Base-by-base conservation (phyloP, 2,888 invertebrate genomes). In the Heterodera filipjevi region DNA sequence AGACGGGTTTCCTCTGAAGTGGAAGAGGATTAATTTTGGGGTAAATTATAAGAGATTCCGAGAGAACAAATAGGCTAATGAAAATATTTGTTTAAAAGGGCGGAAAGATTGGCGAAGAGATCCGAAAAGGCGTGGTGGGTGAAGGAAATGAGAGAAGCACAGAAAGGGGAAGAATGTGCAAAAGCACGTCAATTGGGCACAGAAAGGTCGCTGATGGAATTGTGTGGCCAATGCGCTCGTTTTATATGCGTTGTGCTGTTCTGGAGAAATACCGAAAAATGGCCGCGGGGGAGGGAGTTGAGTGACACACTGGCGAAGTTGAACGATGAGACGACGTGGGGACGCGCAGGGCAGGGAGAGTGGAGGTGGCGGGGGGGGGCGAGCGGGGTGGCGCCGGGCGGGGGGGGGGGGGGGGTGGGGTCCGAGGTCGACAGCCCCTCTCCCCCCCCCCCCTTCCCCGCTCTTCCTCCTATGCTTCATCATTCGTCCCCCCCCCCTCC, bases 181-280 rank as follows among this genome's bases (percentile, higher is more conserved):
- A 27, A 49, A 19, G 49, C 10, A 22, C n/a, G 59, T 59, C 10
- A 27, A 27, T 59, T 39, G 6, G n/a, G 39, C 39, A 39, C 6
- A 59, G 59, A 59, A 59, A 27, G 59, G 27, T 59, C 59, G 59
- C 59, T 59, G 59, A n/a, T 59, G 59, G 27, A 59, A 8, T 59
- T 59, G 59, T 59, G 59, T 59, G 59, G 59, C 59, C 59, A 59
- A 59, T 53, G n/a, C 27, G 59, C 59, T 59, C 59, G 59, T 59
- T 59, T 59, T 59, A 59, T 59, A 59, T 59, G 59, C 59, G 59
- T 59, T 59, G 59, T 59, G 59, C 59, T 59, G 59, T 59, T 59
- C 27, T 27, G 59, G 59, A 27, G 59, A n/a, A 53, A 8, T 59
- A 59, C 59, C n/a, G 10, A 59, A 59, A 59, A 59, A 59, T 53